Evolutionary conservation across 2,888 invertebrate genomes (phyloP).

Genomic region (Phania funesta): DNA sequence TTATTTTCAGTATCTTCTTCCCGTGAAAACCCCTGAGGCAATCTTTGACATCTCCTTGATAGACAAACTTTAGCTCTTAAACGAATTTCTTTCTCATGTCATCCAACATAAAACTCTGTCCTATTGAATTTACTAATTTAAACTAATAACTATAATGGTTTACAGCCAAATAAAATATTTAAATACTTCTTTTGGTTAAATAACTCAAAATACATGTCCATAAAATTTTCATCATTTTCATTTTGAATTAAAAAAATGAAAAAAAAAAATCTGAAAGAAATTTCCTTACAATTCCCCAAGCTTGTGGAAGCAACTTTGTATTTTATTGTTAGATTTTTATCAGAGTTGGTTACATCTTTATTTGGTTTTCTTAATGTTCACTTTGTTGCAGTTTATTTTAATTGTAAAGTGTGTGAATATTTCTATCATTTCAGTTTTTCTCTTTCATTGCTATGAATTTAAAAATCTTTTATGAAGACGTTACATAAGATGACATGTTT

Average conservation of each 20-base stretch:
- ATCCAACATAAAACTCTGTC: too few relatives aligned
- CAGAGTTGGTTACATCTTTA: background rate
- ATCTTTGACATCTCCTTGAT: too few relatives aligned
- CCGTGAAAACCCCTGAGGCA: too few relatives aligned
- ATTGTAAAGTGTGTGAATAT: background rate
- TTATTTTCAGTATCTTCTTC: too few relatives aligned
- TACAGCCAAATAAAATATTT: too few relatives aligned
- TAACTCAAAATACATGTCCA: too few relatives aligned
- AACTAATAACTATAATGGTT: too few relatives aligned
- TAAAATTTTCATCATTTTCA: too few relatives aligned
- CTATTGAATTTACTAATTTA: too few relatives aligned
- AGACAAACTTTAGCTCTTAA: too few relatives aligned
- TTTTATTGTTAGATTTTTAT: background rate
- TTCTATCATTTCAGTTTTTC: conserved; percentile 1
- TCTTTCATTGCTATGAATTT: background rate
- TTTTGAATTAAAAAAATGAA: background rate
- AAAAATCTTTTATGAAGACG: conserved; percentile 34
- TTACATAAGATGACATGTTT: conserved; percentile 32
- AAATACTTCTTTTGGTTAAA: too few relatives aligned
- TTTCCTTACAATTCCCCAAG: background rate
- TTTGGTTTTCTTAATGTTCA: background rate
- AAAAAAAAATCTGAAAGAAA: background rate
- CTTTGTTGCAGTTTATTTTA: background rate
- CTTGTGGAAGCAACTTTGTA: background rate
- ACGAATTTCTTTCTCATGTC: too few relatives aligned